Conservation (phyloP, 2,888 invertebrate genomes). For the Seira sanloemensis region DNA sequence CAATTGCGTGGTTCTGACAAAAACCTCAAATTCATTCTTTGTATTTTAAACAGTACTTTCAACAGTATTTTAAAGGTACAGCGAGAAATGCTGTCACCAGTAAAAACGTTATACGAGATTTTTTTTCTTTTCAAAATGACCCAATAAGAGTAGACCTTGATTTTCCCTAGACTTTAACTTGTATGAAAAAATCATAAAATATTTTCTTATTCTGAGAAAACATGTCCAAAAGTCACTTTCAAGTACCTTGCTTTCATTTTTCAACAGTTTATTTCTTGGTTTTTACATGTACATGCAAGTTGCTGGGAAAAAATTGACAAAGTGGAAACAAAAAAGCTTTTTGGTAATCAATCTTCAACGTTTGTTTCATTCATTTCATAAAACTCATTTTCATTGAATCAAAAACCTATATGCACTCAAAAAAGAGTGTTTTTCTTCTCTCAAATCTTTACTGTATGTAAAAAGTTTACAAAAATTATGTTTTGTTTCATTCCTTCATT, state of each 20-base stretch:
- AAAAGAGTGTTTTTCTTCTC: neutral
- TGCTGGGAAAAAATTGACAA: neutral
- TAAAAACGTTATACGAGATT: neutral
- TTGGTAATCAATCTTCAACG: neutral
- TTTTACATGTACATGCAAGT: too few relatives aligned
- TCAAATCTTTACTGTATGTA: too few relatives aligned
- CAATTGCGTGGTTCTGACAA: too few relatives aligned
- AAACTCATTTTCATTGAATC: neutral
- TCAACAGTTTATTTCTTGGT: slow-evolving; percentile 27
- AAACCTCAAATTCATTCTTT: too few relatives aligned
- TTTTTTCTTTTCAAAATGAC: too few relatives aligned
- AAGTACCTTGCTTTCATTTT: slow-evolving; percentile 55
- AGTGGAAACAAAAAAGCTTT: neutral
- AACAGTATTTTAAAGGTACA: too few relatives aligned
- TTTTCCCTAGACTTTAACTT: slow-evolving; percentile 13
- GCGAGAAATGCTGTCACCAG: too few relatives aligned
- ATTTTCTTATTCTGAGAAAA: slow-evolving; percentile 18
- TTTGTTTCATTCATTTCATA: neutral
- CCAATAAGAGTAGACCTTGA: neutral
- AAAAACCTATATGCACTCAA: neutral
- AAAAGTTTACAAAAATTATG: neutral
- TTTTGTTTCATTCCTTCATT: neutral
- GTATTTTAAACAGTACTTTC: too few relatives aligned
- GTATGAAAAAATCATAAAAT: slow-evolving; percentile 41
- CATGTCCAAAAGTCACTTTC: slow-evolving; percentile 54